Evolutionary conservation across 2,797 vertebrate species (phyloP).

Genomic region (Muraenolepis orangiensis): DNA sequence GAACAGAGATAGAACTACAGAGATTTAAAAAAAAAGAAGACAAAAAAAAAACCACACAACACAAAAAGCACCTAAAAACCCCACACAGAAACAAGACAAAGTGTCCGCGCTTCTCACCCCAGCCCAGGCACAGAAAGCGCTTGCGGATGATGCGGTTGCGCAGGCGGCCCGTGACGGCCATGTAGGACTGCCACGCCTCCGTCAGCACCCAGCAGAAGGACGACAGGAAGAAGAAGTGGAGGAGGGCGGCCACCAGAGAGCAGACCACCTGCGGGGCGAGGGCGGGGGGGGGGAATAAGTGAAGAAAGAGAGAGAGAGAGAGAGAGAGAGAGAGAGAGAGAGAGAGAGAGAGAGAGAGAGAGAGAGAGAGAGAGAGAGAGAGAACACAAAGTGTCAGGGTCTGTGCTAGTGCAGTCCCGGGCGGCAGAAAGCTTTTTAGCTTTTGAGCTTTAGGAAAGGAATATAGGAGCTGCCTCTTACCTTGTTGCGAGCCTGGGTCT

Average conservation of each 20-base stretch:
- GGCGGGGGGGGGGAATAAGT: conserved; percentile 26
- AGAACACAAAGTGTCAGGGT: conserved; percentile 36
- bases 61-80: too few species aligned
- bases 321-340: background rate
- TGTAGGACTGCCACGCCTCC: conserved; percentile 99
- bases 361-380: too few species aligned
- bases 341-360: too few species aligned
- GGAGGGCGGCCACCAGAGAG: conserved; percentile 88
- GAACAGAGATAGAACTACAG: conserved; percentile 3
- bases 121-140: conserved; percentile 96
- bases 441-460: background rate
- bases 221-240: conserved; percentile 99
- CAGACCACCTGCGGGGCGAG: conserved; percentile 83
- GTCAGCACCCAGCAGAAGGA: conserved; percentile 99
- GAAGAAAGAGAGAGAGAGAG: conserved; percentile 16
- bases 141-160: conserved; percentile 98
- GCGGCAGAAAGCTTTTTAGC: background rate
- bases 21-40: background rate
- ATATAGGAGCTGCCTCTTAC: conserved; percentile 58
- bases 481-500: conserved; percentile 97
- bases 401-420: conserved; percentile 4
- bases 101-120: conserved; percentile 82
- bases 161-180: conserved; percentile 96
- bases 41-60: conserved; percentile 69
- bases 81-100: conserved; percentile 80